Percentiles rank a stretch among this genome's conserved stretches.
Evolutionary conservation across 2,888 invertebrate species (phyloP).

Genomic region (Chromoteleia sp.): DNA sequence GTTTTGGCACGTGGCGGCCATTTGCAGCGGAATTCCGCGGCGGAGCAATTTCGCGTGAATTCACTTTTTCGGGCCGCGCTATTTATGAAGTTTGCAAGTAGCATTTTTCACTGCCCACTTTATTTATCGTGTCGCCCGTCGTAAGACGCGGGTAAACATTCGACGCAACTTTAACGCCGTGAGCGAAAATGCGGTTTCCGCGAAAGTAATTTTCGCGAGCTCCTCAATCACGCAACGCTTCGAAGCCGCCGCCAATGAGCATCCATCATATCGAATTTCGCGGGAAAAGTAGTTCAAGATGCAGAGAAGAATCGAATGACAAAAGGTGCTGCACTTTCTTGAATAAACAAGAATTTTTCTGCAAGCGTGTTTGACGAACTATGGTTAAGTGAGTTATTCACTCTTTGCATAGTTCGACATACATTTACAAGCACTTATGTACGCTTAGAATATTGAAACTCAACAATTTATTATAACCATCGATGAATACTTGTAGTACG

Average conservation of each 20-base stretch:
- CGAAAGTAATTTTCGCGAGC: conserved; percentile 47
- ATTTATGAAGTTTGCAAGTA: conserved; percentile 66
- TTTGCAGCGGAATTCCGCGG: conserved; percentile 43
- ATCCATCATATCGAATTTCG: conserved; percentile 43
- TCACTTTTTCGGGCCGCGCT: conserved; percentile 49
- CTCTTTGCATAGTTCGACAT: conserved; percentile 1
- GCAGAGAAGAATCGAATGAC: background rate
- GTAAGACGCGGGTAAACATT: conserved; percentile 44
- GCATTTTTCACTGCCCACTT: conserved; percentile 65
- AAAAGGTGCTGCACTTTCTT: background rate
- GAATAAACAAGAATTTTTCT: background rate
- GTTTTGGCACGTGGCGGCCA: conserved; percentile 65
- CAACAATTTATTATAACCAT: too few species aligned
- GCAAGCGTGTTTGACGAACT: conserved; percentile 1
- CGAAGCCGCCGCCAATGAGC: conserved; percentile 37
- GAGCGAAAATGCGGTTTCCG: conserved; percentile 18
- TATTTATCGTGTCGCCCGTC: conserved; percentile 56
- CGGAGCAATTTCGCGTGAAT: conserved; percentile 53
- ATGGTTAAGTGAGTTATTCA: conserved; percentile 1
- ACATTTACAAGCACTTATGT: background rate
- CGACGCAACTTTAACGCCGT: conserved; percentile 31
- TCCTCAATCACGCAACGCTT: conserved; percentile 43
- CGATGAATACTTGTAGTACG: too few species aligned
- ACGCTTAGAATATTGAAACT: background rate
- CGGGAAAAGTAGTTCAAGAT: conserved; percentile 11